Percentiles rank a stretch among this genome's conserved stretches.
Evolutionary conservation across 1,140 invertebrate species (phyloP).

Genomic region (Galleria mellonella): DNA sequence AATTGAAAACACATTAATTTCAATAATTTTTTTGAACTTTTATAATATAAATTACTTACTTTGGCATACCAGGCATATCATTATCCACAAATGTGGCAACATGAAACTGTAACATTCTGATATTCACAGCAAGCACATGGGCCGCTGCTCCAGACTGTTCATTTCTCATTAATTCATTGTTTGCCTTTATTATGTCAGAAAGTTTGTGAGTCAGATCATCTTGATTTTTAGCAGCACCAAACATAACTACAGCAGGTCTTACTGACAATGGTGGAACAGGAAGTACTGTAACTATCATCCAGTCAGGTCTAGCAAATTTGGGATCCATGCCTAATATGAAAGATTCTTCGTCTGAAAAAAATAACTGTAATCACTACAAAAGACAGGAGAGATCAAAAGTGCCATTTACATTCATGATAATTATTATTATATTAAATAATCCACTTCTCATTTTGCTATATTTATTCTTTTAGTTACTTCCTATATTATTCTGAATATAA

Average conservation of each 20-base stretch:
- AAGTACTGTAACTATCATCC: constrained; percentile 98
- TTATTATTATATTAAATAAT: too few species aligned
- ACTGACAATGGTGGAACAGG: constrained; percentile 96
- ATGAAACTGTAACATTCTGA: constrained; percentile 99
- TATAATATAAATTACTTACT: constrained; percentile 59
- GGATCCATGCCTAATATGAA: constrained; percentile 97
- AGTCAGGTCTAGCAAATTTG: constrained; percentile 97
- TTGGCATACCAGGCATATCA: constrained; percentile 97
- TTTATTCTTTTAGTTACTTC: too few species aligned
- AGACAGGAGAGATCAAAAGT: too few species aligned
- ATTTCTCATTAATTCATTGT: constrained; percentile 96
- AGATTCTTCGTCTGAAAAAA: constrained; percentile 91
- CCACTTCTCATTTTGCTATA: too few species aligned
- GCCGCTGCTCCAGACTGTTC: constrained; percentile 97
- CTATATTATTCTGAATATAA: too few species aligned
- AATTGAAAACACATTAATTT: neutral
- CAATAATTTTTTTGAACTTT: neutral
- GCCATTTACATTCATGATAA: too few species aligned
- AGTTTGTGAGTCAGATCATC: constrained; percentile 99
- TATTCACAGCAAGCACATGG: constrained; percentile 97
- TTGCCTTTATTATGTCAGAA: constrained; percentile 98
- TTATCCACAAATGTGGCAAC: constrained; percentile 99
- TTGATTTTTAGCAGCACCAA: constrained; percentile 98
- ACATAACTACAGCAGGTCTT: constrained; percentile 98
- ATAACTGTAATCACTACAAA: constrained; percentile 4